Evolutionary conservation across 2,888 invertebrate genomes (phyloP).

Genomic region (Camptogramma bilineatum): DNA sequence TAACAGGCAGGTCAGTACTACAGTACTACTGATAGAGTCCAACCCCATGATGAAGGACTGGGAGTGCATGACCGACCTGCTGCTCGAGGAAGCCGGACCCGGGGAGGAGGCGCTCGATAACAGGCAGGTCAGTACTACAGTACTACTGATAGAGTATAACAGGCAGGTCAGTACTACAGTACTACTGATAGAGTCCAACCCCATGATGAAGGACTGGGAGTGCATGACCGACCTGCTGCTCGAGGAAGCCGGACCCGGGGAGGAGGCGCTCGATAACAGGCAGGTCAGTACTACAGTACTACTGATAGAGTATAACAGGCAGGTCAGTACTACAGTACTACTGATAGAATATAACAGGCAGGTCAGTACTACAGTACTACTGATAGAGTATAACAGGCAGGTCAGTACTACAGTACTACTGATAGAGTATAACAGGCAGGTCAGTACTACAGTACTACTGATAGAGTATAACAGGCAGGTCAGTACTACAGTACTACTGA

Average conservation of each 20-base stretch:
- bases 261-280: conserved; percentile 96
- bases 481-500: too few species aligned
- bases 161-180: too few species aligned
- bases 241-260: conserved; percentile 96
- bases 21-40: conserved; percentile 98
- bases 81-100: conserved; percentile 97
- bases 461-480: too few species aligned
- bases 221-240: conserved; percentile 99
- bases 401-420: too few species aligned
- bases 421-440: conserved; percentile 95
- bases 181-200: too few species aligned
- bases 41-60: conserved; percentile 99
- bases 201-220: conserved; percentile 99
- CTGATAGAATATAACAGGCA: too few species aligned
- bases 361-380: too few species aligned
- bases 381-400: conserved; percentile 99
- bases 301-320: too few species aligned
- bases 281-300: conserved; percentile 71
- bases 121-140: conserved; percentile 80
- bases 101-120: conserved; percentile 97
- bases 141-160: too few species aligned
- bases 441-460: conserved; percentile 33
- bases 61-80: conserved; percentile 99
- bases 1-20: too few species aligned
- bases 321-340: too few species aligned